Evolutionary conservation across 2,113 vertebrate species (phyloP).

Genomic region (Pithys albifrons): DNA sequence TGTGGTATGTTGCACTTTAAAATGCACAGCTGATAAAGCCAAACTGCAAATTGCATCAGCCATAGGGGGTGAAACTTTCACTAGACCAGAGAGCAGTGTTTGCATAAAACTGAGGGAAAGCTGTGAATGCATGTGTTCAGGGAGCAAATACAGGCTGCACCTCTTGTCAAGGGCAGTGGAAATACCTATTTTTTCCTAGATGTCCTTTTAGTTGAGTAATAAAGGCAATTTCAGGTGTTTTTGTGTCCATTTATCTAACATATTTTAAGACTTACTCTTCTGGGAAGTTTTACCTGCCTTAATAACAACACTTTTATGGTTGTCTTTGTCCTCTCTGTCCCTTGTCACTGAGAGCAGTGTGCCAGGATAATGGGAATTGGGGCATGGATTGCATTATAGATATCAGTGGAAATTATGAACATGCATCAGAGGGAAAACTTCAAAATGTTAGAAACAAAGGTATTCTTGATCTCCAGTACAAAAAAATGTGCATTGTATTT

Average conservation of each 20-base stretch:
- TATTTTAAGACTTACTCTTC: not conserved
- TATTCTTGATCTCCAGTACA: not conserved
- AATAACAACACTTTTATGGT: not conserved
- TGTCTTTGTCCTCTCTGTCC: not conserved
- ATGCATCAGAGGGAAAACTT: constrained; percentile 1
- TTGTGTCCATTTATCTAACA: not conserved
- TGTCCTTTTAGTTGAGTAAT: not conserved
- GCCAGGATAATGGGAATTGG: constrained; percentile 13
- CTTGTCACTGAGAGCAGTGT: not conserved
- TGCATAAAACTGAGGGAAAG: not conserved
- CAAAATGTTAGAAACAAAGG: not conserved
- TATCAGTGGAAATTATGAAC: constrained; percentile 15
- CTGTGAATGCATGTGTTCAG: not conserved
- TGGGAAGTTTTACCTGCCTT: constrained; percentile 7
- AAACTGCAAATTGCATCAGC: not conserved
- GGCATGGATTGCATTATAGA: not conserved
- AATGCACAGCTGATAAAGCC: not conserved
- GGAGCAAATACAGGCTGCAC: not conserved
- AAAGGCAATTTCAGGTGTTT: not conserved
- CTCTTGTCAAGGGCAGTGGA: not conserved
- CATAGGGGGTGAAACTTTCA: not conserved
- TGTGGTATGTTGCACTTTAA: not conserved
- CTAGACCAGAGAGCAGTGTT: not conserved
- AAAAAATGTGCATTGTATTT: not conserved
- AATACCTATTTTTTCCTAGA: not conserved